Base-by-base conservation (phyloP, 2,113 vertebrate genomes). In the Spermophilus dauricus region DNA sequence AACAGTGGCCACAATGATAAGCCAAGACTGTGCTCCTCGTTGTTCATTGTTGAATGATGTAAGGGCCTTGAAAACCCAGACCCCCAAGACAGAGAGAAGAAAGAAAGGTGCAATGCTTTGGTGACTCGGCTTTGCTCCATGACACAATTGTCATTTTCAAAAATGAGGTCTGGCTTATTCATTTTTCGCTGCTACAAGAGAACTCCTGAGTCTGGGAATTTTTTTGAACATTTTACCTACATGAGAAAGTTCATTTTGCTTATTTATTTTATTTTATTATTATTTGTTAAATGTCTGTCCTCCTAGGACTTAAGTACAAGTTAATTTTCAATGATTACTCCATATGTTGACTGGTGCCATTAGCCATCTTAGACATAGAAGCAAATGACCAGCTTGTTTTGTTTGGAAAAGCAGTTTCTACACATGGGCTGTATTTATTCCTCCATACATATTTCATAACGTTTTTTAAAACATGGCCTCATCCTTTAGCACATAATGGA, bases 371-470 rank as follows among this genome's bases (percentile, higher is more conserved):
- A 80, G 61, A 70, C 37, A 97, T 96, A 95, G 97, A 97, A 97
- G 96, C 95, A 94, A 96, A 83, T 87, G 73, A 92, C 56, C 67
- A 76, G 72, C n/a, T 92, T 94, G 89, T 92, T 95, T 96, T 91
- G 48, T 95, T 94, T 94, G 37, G 90, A 70, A 96, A 96, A 93
- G 73, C 42, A 78, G 72, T 75, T 96, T 95, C 61, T 97, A 76
- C 65, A 72, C 70, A 89, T 80, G 12, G 45, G 39, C 61, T 84
- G 2, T 24, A 18, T 72, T 86, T 95, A 96, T 80, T 72, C 77
- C n/a, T 48, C 67, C 45, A 90, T 86, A 94, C 86, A 92, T 97
- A 89, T 94, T 96, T 97, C 67, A 96, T 84, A 93, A 93, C 39
- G 72, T 30, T 80, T 89, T 87, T 83, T 8, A 51, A 93, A 91